Conservation (phyloP, 2,797 vertebrate species). For the Calcarius lapponicus region DNA sequence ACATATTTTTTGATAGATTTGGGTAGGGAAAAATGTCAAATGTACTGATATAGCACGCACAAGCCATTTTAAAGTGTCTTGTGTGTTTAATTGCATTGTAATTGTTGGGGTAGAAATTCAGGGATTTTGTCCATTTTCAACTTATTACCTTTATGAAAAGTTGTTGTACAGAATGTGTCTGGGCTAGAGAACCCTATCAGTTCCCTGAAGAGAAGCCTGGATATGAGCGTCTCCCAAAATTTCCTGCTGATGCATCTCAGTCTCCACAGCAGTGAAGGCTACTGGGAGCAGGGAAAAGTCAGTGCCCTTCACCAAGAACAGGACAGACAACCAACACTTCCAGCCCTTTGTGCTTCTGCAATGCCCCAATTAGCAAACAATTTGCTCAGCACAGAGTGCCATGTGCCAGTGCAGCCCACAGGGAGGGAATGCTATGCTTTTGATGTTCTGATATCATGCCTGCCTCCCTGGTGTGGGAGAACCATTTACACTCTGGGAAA, state of each 20-base stretch:
- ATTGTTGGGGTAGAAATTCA: neutral
- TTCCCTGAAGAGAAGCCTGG: neutral
- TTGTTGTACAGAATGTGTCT: neutral
- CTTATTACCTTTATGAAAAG: neutral
- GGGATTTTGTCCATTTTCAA: neutral
- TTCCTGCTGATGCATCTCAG: neutral
- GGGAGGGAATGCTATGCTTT: neutral
- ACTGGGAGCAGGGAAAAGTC: neutral
- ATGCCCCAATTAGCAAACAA: neutral
- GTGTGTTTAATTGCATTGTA: neutral
- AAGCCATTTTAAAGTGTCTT: neutral
- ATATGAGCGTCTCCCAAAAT: neutral
- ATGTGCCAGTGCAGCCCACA: neutral
- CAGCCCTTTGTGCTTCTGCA: neutral
- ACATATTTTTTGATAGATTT: neutral
- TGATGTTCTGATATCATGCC: neutral
- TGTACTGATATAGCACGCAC: neutral
- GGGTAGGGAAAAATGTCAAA: neutral
- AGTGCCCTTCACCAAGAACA: neutral
- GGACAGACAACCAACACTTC: rapidly evolving
- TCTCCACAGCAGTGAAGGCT: neutral
- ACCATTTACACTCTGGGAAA: neutral
- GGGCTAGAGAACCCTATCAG: neutral
- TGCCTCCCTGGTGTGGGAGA: neutral
- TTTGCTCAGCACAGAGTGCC: neutral